Evolutionary conservation across 2,113 vertebrate genomes (phyloP).

Genomic region (Reinhardtius hippoglossoides): DNA sequence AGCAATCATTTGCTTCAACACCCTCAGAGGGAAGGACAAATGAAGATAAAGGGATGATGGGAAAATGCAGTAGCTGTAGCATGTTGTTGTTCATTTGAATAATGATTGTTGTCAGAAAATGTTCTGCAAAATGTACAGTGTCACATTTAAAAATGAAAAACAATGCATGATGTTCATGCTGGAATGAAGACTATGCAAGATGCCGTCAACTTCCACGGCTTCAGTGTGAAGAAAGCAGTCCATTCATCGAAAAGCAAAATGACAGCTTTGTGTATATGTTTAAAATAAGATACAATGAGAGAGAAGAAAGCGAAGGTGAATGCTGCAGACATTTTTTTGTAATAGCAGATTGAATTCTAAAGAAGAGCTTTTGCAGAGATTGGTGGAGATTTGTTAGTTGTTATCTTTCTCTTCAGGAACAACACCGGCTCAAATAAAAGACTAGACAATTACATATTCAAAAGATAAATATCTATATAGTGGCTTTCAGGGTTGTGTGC

Average conservation of each 20-base stretch:
- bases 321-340: neutral
- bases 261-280: neutral
- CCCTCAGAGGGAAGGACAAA: slow-evolving; percentile 11
- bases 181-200: neutral
- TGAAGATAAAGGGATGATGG: slow-evolving; percentile 19
- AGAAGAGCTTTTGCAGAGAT: neutral
- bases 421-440: neutral
- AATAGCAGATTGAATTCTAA: neutral
- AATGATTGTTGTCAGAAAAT: neutral
- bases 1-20: slow-evolving; percentile 44
- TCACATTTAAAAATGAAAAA: too few relatives aligned
- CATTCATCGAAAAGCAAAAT: too few relatives aligned
- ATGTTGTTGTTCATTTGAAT: neutral
- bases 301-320: neutral
- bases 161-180: neutral
- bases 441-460: too few relatives aligned
- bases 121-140: neutral
- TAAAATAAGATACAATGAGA: neutral
- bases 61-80: slow-evolving; percentile 8
- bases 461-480: too few relatives aligned
- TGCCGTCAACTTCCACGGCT: neutral
- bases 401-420: neutral
- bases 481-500: too few relatives aligned
- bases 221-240: neutral
- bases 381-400: neutral